These are phyloP conservation scores for Columba guinea DNA, from an alignment of 2,797 vertebrate species.

Conservation along the genomic window DNA sequence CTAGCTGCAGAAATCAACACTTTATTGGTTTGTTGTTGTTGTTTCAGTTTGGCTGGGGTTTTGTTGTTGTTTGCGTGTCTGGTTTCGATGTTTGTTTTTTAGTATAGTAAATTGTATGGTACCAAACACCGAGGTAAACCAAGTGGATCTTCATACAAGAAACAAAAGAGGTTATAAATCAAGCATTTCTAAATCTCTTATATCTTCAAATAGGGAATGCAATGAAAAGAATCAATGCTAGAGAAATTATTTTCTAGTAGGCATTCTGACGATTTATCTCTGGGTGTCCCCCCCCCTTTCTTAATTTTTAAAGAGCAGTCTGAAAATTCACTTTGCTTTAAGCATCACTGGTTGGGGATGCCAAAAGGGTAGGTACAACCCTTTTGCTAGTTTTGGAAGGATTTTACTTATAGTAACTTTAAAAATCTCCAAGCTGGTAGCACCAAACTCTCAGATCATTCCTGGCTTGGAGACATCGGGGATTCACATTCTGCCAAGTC, in stretches of 20 bases:
- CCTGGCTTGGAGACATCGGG: background rate
- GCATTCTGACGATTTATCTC: background rate
- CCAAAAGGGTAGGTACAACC: background rate
- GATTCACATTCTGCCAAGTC: background rate
- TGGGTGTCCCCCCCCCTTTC: fast-evolving
- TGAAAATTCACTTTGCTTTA: background rate
- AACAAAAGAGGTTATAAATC: background rate
- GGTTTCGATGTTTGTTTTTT: background rate
- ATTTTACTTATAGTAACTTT: background rate
- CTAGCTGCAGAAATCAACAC: background rate
- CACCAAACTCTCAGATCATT: background rate
- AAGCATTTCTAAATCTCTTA: background rate
- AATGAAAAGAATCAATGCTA: background rate
- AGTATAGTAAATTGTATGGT: background rate
- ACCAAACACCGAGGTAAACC: background rate
- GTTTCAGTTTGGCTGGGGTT: no score
- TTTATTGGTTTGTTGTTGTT: no score
- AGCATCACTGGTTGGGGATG: background rate
- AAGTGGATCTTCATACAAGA: background rate
- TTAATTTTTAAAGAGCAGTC: background rate
- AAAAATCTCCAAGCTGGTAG: background rate
- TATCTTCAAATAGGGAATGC: background rate
- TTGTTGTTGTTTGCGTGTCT: no score
- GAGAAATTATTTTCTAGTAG: background rate
- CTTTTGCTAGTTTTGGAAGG: background rate